Percentiles rank a stretch among this genome's conserved stretches.
Evolutionary conservation across 1,140 invertebrate species (phyloP).

Genomic region (Trichoplusia ni): DNA sequence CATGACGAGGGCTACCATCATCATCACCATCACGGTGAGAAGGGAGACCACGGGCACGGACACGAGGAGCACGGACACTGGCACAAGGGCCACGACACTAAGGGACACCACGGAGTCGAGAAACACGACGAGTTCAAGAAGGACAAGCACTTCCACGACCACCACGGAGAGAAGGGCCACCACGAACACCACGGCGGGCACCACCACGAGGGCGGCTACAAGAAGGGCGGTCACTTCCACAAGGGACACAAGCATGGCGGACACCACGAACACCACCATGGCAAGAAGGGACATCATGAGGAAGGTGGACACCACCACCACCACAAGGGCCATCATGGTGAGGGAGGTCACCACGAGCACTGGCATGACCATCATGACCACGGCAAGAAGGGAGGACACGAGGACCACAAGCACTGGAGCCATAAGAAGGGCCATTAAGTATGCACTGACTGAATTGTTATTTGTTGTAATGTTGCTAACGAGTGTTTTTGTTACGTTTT

Average conservation of each 20-base stretch:
- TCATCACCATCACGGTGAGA: slow-evolving; percentile 86
- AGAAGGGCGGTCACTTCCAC: slow-evolving; percentile 86
- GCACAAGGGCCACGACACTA: slow-evolving; percentile 89
- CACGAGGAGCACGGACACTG: slow-evolving; percentile 84
- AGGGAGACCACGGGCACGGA: slow-evolving; percentile 86
- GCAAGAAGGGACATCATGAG: slow-evolving; percentile 71
- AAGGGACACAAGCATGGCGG: slow-evolving; percentile 86
- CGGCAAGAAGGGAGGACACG: slow-evolving; percentile 83
- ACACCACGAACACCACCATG: slow-evolving; percentile 75
- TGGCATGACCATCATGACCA: slow-evolving; percentile 83
- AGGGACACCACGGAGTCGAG: slow-evolving; percentile 89
- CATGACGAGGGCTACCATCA: slow-evolving; percentile 84
- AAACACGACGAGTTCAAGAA: slow-evolving; percentile 84
- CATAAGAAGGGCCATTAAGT: slow-evolving; percentile 83
- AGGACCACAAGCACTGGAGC: slow-evolving; percentile 81
- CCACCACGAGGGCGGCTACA: slow-evolving; percentile 85
- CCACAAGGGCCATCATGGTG: slow-evolving; percentile 77
- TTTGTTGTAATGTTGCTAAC: slow-evolving; percentile 30
- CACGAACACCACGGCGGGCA: slow-evolving; percentile 84
- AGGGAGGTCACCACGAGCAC: slow-evolving; percentile 80
- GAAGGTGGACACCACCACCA: slow-evolving; percentile 83
- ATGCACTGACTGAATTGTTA: slow-evolving; percentile 30
- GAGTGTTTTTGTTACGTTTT: slow-evolving; percentile 43
- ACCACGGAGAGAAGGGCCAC: slow-evolving; percentile 87
- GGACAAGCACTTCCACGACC: slow-evolving; percentile 86